Conservation (phyloP, 2,888 invertebrate genomes). For the Caenorhabditis sulstoni region DNA sequence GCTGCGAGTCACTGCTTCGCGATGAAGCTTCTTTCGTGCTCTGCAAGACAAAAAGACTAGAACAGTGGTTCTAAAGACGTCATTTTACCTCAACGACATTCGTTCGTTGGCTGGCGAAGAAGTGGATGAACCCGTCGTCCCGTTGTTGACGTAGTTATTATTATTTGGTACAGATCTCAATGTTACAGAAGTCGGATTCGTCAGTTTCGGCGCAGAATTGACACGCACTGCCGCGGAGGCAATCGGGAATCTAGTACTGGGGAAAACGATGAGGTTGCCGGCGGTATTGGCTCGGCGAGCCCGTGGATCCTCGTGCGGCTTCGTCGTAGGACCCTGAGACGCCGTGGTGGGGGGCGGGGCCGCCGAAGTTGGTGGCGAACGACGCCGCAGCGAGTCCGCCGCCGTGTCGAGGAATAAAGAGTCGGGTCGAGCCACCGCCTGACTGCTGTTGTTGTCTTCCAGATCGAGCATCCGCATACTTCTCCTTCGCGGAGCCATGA, state of each 20-base stretch:
- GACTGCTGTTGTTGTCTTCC: conserved; percentile 17
- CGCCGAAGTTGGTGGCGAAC: conserved; percentile 45
- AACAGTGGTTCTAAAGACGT: neutral
- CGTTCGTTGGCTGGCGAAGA: conserved; percentile 30
- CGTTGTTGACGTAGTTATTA: conserved; percentile 21
- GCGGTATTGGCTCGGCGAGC: conserved; percentile 53
- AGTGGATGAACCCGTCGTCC: too few species aligned
- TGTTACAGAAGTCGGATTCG: conserved; percentile 43
- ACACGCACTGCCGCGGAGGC: conserved; percentile 52
- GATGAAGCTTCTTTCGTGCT: conserved; percentile 53
- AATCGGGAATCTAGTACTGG: conserved; percentile 66
- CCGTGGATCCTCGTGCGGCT: conserved; percentile 22
- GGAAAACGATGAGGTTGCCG: conserved; percentile 64
- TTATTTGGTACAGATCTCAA: conserved; percentile 45
- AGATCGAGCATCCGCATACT: conserved; percentile 62
- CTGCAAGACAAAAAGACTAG: conserved; percentile 11
- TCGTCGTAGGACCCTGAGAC: conserved; percentile 6
- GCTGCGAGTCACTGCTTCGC: conserved; percentile 53
- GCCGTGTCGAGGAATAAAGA: conserved; percentile 60
- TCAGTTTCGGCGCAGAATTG: conserved; percentile 19
- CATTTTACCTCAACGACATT: conserved; percentile 44
- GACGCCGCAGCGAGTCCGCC: conserved; percentile 54
- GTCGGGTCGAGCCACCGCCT: conserved; percentile 52
- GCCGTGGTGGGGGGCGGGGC: neutral
- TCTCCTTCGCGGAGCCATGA: conserved; percentile 44